Evolutionary conservation across 2,888 invertebrate genomes (phyloP), one percentile per base, ranked within the genome.

Genomic region (Deroplatys truncata): DNA sequence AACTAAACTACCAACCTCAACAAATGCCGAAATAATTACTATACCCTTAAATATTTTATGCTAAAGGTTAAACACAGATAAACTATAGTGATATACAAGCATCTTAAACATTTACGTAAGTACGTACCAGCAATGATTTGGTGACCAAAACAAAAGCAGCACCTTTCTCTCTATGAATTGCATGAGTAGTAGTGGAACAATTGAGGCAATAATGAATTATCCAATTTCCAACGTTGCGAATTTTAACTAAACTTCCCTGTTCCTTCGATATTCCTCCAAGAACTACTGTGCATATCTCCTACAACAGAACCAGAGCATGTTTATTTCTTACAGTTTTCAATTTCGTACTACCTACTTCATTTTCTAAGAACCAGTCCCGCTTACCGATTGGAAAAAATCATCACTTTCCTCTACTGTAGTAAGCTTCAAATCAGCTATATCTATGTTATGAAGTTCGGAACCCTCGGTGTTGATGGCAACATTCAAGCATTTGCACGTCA

Each of bases 401-500:
- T 96, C 95, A 93, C 94, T 94, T 93, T 94, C 94, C 94, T 96
- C 96, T 92, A 93, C 93, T 91, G 94, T 93, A 92, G 94, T 94
- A 92, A 96, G 93, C 92, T 95, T 94, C 92, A 96, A 93, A 92
- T 94, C 94, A 91, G 94, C 94, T 92, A 94, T 92, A 92, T 94
- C 95, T 92, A 95, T 93, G 93, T 94, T 94, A 92, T 94, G 94
- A 92, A 95, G 94, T 92, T 94, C 93, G 91, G 94, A 92, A 93
- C 94, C 94, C 92, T 95, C 95, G 92, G 95, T 94, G 93, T 95
- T 95, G 92, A 96, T 94, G 92, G 94, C 94, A 92, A 97, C 95
- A 94, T 97, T 97, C 92, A 97, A 94, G 94, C 97, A 97, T 94
- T 96, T 96, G 94, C 97, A 97, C 92, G 96, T 90, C 72, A 91